Evolutionary conservation across 2,113 vertebrate genomes (phyloP).

Genomic region (Grallaria varia): DNA sequence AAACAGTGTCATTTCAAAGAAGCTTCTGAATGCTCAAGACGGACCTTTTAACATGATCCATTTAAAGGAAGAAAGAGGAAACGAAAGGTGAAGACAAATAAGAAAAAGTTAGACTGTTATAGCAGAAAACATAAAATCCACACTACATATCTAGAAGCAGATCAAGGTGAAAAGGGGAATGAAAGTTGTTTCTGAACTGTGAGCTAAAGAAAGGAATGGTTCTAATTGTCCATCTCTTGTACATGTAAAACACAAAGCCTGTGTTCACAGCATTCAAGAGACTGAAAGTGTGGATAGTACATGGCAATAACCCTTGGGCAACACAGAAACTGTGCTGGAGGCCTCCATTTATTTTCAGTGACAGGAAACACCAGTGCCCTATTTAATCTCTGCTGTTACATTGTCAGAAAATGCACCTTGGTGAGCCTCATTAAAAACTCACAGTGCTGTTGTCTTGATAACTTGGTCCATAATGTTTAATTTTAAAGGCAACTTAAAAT

Average conservation of each 20-base stretch:
- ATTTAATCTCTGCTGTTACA: background rate
- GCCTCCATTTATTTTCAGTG: background rate
- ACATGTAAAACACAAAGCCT: background rate
- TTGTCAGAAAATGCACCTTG: background rate
- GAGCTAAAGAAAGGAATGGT: background rate
- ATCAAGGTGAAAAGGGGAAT: background rate
- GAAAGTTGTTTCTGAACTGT: background rate
- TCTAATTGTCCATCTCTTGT: background rate
- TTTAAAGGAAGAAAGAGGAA: background rate
- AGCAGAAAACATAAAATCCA: background rate
- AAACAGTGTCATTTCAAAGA: background rate
- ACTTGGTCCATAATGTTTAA: background rate
- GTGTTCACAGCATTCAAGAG: fast-evolving
- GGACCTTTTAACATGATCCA: background rate
- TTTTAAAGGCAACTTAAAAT: background rate
- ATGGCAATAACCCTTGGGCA: background rate
- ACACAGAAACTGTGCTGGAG: background rate
- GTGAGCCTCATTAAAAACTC: background rate
- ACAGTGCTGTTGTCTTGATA: fast-evolving
- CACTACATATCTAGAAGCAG: background rate
- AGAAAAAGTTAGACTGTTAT: background rate
- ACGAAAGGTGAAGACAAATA: background rate
- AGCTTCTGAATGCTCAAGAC: background rate
- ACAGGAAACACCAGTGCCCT: background rate
- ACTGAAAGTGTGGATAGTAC: background rate